A percentile compares a stretch with the other conserved stretches of the same genome.
Evolutionary conservation across 2,113 vertebrate species (phyloP).

Genomic region (Suncus etruscus): DNA sequence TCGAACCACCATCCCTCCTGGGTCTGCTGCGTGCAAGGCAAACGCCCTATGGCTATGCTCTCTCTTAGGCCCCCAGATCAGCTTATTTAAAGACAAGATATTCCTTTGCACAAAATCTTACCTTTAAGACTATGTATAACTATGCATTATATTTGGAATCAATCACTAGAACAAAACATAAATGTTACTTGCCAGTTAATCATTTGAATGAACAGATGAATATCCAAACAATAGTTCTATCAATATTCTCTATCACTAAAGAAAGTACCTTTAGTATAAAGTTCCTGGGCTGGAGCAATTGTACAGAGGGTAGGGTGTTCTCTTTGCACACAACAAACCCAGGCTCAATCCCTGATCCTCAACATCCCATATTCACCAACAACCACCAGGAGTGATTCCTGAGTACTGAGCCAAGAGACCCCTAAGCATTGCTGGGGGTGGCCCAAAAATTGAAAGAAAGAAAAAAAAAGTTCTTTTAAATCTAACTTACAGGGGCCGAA

Average conservation of each 20-base stretch:
- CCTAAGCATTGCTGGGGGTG: too few relatives aligned
- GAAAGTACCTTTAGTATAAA: background rate
- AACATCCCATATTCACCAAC: too few relatives aligned
- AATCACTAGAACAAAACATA: background rate
- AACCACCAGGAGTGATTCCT: too few relatives aligned
- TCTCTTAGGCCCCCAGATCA: too few relatives aligned
- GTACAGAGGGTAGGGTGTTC: background rate
- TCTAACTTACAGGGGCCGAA: too few relatives aligned
- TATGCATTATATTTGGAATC: background rate
- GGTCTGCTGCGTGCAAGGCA: too few relatives aligned
- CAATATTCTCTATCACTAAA: constrained; percentile 47
- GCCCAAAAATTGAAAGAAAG: background rate
- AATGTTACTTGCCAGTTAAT: constrained; percentile 28
- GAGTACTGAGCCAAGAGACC: too few relatives aligned
- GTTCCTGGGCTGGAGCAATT: background rate
- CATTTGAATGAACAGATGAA: constrained; percentile 26
- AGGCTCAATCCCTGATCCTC: too few relatives aligned
- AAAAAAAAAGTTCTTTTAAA: background rate
- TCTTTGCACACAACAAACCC: too few relatives aligned
- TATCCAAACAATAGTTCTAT: constrained; percentile 27
- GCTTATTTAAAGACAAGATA: too few relatives aligned
- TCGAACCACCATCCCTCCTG: too few relatives aligned
- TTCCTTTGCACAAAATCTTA: background rate
- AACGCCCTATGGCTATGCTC: too few relatives aligned
- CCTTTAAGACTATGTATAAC: background rate